Conservation (phyloP, 2,888 invertebrate species). For the Palloptera scutellata region DNA sequence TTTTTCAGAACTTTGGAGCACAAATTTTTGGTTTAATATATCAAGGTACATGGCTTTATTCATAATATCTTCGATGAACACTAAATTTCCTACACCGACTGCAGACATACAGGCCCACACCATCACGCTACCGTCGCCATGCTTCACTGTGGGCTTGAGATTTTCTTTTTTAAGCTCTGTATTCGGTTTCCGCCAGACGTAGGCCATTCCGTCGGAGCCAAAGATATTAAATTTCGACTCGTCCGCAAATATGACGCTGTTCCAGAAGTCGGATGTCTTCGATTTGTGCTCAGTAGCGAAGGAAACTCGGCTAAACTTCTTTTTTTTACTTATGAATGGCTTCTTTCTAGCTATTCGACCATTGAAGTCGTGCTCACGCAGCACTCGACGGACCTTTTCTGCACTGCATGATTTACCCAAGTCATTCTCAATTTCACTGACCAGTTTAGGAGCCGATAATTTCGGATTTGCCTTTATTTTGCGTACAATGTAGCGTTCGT, state of each 20-base stretch:
- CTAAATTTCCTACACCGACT: not conserved
- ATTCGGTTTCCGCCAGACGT: not conserved
- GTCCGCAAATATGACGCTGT: not conserved
- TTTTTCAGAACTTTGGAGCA: not conserved
- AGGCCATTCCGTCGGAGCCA: too few relatives aligned
- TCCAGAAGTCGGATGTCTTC: not conserved
- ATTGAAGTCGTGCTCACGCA: constrained; percentile 13
- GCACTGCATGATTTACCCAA: too few relatives aligned
- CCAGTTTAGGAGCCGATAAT: too few relatives aligned
- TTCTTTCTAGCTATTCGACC: not conserved
- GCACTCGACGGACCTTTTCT: not conserved
- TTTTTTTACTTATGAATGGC: not conserved
- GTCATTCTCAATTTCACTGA: too few relatives aligned
- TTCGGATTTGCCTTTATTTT: too few relatives aligned
- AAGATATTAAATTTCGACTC: constrained; percentile 2
- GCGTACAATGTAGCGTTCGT: not conserved
- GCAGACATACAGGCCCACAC: not conserved
- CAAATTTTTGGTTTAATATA: not conserved
- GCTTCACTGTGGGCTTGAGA: too few relatives aligned
- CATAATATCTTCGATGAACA: not conserved
- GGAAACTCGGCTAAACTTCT: too few relatives aligned
- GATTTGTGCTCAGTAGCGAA: not conserved
- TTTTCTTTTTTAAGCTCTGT: not conserved
- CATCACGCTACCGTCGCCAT: not conserved
- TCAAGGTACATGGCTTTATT: too few relatives aligned